Evolutionary conservation across 2,797 vertebrate genomes (phyloP), one percentile per base, ranked within the genome.

Genomic region (Zenarchopterus dispar): DNA sequence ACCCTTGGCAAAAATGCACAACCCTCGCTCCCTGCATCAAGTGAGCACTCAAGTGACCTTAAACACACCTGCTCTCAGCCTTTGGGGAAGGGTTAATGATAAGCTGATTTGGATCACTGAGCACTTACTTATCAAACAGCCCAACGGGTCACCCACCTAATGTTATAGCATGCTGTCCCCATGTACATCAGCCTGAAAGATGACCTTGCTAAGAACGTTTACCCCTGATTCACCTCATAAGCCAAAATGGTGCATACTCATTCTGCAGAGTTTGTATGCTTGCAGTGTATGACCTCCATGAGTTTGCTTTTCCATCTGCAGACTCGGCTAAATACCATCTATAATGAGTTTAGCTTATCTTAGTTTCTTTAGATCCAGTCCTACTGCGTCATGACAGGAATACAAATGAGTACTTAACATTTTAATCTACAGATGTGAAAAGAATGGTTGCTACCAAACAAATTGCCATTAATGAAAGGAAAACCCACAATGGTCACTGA

Each of bases 21-120:
- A 31, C 22, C 41, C 47, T 21, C 26, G 4, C 39, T 31, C 45
- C 60, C 60, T 56, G 41, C n/a, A 48, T 74, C 63, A 61, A 54
- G 41, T 55, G 50, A 46, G 76, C 90, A 91, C 91, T 93, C n/a
- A 98, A 97, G 96, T 98, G 96, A 93, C 96, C 97, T 97, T 97
- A 97, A 86, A 82, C 67, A 58, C 75, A 80, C 64, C 64, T 69
- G 66, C 60, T 64, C 26, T 78, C 62, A 62, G 65, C 39, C 6
- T 50, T 60, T 26, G 13, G 42, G 46, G 61, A 43, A 69, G 72
- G 28, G 64, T 81, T 75, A 75, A 56, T 43, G 55, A 70, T 63
- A 51, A 61, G 62, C 77, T 73, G 71, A 63, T 13, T 56, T 57
- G 43, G 62, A 80, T 56, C 18, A 52, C 53, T 46, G 54, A 83